Evolutionary conservation across 2,888 invertebrate genomes (phyloP).

Genomic region (Smittia aterrima): DNA sequence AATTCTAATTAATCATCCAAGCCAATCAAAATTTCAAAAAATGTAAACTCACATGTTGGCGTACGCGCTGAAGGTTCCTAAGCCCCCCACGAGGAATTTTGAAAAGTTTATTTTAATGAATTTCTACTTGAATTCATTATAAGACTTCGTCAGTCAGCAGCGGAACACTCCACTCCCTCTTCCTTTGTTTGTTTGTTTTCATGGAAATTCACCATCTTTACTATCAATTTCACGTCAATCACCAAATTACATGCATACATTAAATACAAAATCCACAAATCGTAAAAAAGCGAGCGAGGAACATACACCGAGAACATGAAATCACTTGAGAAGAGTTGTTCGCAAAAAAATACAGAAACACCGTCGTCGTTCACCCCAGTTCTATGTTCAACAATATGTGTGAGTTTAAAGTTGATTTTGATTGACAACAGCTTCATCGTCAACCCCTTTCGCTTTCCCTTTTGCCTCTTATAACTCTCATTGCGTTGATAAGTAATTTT

Average conservation of each 20-base stretch:
- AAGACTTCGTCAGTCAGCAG: too few species aligned
- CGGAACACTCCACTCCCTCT: constrained; percentile 1
- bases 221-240: constrained; percentile 42
- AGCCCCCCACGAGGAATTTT: not conserved
- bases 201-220: constrained; percentile 36
- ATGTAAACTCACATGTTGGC: constrained; percentile 14
- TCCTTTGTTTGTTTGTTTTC: constrained; percentile 18
- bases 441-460: not conserved
- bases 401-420: constrained; percentile 29
- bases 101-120: not conserved
- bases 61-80: not conserved
- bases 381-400: constrained; percentile 16
- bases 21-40: constrained; percentile 40
- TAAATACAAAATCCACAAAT: constrained; percentile 21
- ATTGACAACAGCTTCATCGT: constrained; percentile 20
- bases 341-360: not conserved
- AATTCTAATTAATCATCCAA: constrained; percentile 37
- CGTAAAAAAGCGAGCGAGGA: not conserved
- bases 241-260: constrained; percentile 41
- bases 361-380: not conserved
- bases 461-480: not conserved
- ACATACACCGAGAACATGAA: not conserved
- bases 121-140: not conserved
- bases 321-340: not conserved
- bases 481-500: constrained; percentile 34